phyloP scores from a whole-genome alignment of 2,797 vertebrate genomes.

The Eulemur mongoz region DNA sequence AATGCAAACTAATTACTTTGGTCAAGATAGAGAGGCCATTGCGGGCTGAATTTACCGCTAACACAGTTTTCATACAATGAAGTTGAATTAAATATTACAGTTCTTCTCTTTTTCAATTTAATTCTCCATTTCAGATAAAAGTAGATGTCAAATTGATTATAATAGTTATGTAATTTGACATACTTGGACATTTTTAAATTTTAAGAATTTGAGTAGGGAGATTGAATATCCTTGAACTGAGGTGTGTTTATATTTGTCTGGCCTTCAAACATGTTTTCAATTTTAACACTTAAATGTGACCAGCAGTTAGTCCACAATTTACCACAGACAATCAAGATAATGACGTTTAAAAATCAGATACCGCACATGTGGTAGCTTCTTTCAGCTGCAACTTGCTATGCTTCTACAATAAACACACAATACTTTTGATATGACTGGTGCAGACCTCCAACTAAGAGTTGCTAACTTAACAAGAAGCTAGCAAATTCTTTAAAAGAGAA shows the following conservation, averaged over 20 bases:
- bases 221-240: neutral
- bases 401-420: constrained; percentile 26
- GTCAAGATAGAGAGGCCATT: neutral
- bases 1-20: neutral
- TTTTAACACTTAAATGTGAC: constrained; percentile 64
- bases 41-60: neutral
- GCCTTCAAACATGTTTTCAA: constrained; percentile 37
- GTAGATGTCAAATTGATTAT: neutral
- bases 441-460: constrained; percentile 44
- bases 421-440: neutral
- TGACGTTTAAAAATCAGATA: constrained; percentile 66
- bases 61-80: neutral
- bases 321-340: constrained; percentile 53
- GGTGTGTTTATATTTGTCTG: constrained; percentile 15
- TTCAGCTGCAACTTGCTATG: neutral
- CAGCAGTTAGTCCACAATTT: constrained; percentile 58
- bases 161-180: neutral
- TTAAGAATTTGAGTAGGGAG: neutral
- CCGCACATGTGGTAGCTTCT: neutral
- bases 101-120: neutral
- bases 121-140: constrained; percentile 17
- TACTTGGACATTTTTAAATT: neutral
- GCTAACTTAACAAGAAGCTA: constrained; percentile 44
- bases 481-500: constrained; percentile 25
- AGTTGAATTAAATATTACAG: neutral